phyloP scores from a whole-genome alignment of 2,888 invertebrate genomes.

The Heliconius ethilla region DNA sequence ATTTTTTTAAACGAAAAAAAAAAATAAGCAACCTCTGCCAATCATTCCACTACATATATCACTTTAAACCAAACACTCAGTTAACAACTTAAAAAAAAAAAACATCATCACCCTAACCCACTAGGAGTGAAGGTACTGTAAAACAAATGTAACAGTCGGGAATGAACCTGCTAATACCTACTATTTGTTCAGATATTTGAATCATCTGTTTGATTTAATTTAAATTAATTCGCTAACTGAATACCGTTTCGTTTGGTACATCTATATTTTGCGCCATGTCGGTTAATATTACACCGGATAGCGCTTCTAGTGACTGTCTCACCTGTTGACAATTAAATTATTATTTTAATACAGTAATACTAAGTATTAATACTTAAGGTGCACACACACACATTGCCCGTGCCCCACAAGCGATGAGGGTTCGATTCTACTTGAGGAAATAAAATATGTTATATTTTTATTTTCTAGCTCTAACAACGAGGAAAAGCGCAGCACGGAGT shows the following conservation, averaged over 20 bases:
- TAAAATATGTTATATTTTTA: background rate
- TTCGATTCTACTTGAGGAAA: background rate
- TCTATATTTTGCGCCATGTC: slow-evolving; percentile 69
- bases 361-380: too few species aligned
- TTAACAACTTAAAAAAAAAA: background rate
- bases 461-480: background rate
- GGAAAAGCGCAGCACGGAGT: background rate
- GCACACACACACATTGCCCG: too few species aligned
- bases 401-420: background rate
- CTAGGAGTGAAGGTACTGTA: background rate
- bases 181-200: background rate
- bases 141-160: slow-evolving; percentile 11
- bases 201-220: background rate
- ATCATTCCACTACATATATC: background rate
- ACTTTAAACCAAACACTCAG: slow-evolving; percentile 8
- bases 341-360: background rate
- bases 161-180: slow-evolving; percentile 19
- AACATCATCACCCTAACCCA: background rate
- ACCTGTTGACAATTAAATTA: slow-evolving; percentile 81
- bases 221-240: slow-evolving; percentile 65
- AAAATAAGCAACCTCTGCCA: background rate
- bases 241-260: slow-evolving; percentile 68
- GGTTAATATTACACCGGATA: slow-evolving; percentile 85
- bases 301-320: slow-evolving; percentile 89
- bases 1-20: background rate